A percentile compares a stretch with the other conserved stretches of the same genome.
phyloP scores from a whole-genome alignment of 2,797 vertebrate genomes.

The Danio jaintianensis region DNA sequence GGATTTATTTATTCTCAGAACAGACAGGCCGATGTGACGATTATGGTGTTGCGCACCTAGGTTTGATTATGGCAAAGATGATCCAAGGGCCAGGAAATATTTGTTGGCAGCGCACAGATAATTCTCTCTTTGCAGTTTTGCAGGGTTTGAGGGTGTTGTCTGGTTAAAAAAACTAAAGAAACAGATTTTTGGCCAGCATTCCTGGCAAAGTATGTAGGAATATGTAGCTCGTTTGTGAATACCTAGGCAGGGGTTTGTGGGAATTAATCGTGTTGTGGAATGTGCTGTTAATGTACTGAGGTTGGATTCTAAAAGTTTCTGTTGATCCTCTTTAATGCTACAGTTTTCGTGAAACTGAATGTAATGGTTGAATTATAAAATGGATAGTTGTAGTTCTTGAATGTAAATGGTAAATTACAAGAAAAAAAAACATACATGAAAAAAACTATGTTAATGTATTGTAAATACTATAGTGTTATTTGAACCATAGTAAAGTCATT shows the following conservation, averaged over 20 bases:
- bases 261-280: background rate
- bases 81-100: conserved; percentile 8
- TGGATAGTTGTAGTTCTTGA: too few relatives aligned
- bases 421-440: too few relatives aligned
- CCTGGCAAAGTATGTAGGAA: conserved; percentile 26
- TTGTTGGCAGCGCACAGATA: conserved; percentile 16
- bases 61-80: conserved; percentile 24
- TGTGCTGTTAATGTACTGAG: background rate
- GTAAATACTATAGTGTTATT: too few relatives aligned
- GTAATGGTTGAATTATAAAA: too few relatives aligned
- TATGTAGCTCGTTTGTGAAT: conserved; percentile 37
- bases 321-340: conserved; percentile 4
- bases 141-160: conserved; percentile 11
- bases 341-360: background rate
- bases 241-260: conserved; percentile 8
- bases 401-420: too few relatives aligned
- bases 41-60: background rate
- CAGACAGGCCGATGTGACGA: background rate
- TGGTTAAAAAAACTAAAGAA: conserved; percentile 28
- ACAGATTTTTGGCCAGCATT: conserved; percentile 1
- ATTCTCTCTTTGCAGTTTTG: conserved; percentile 38
- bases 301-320: background rate
- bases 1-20: conserved; percentile 62
- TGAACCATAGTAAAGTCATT: too few relatives aligned
- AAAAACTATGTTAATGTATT: too few relatives aligned